These are phyloP conservation scores for Arctocebus calabarensis DNA, from an alignment of 2,797 vertebrate genomes.

Conservation along the genomic window DNA sequence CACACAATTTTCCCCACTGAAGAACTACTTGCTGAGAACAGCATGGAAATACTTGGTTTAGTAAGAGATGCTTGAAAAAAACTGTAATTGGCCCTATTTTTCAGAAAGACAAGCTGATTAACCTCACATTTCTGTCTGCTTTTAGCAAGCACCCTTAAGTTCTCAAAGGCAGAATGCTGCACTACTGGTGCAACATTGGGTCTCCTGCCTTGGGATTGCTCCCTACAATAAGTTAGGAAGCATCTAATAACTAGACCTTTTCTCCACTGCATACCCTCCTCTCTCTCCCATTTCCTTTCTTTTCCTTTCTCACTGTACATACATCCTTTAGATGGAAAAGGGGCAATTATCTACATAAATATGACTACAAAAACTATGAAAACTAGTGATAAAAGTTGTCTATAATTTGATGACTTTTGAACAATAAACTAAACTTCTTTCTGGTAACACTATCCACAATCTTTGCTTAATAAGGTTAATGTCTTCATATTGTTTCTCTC, in stretches of 20 bases:
- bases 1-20: background rate
- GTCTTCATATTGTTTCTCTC: background rate
- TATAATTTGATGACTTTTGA: background rate
- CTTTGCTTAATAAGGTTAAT: background rate
- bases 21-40: background rate
- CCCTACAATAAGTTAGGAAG: background rate
- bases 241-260: background rate
- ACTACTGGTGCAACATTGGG: background rate
- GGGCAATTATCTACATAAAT: background rate
- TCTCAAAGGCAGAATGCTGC: background rate
- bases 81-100: background rate
- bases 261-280: background rate
- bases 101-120: slow-evolving; percentile 43
- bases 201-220: background rate
- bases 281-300: background rate
- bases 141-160: background rate
- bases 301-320: background rate
- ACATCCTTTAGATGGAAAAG: background rate
- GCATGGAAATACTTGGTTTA: background rate
- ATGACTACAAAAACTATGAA: background rate
- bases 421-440: background rate
- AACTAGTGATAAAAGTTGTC: background rate
- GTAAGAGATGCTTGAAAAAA: background rate
- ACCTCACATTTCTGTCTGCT: background rate
- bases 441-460: background rate